Evolutionary conservation across 2,113 vertebrate genomes (phyloP).

Genomic region (Apeltes quadracus): DNA sequence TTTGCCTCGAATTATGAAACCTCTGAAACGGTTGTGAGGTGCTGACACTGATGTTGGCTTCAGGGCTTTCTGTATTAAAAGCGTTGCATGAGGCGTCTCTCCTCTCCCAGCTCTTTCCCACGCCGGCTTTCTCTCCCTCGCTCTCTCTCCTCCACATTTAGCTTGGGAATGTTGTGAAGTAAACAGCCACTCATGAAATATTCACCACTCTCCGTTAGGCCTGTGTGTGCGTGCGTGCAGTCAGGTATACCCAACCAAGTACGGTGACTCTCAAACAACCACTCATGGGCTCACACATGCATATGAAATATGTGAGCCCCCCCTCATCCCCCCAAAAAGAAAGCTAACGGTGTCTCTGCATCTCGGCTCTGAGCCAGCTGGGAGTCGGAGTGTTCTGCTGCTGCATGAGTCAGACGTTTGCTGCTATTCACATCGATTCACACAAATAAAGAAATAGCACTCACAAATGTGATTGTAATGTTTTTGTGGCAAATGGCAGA

Average conservation of each 20-base stretch:
- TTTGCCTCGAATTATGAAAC: conserved; percentile 4
- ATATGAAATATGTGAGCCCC: conserved; percentile 34
- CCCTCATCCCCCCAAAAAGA: conserved; percentile 20
- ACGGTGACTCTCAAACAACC: conserved; percentile 33
- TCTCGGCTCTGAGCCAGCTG: conserved; percentile 35
- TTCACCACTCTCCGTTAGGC: conserved; percentile 51
- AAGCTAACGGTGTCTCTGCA: conserved; percentile 43
- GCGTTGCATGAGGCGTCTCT: conserved; percentile 31
- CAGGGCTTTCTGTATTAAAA: conserved; percentile 30
- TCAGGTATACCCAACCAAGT: conserved; percentile 31
- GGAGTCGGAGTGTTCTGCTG: conserved; percentile 41
- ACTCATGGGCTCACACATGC: conserved; percentile 14
- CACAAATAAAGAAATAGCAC: neutral
- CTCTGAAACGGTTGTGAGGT: conserved; percentile 2
- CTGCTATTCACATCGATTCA: conserved; percentile 37
- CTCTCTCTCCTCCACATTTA: conserved; percentile 57
- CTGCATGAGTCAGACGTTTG: conserved; percentile 55
- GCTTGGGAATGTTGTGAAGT: conserved; percentile 60
- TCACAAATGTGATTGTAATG: conserved; percentile 19
- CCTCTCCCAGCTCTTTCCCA: conserved; percentile 31
- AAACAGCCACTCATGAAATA: conserved; percentile 76
- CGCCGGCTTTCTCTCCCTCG: neutral
- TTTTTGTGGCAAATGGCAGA: conserved; percentile 39
- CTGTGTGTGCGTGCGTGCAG: conserved; percentile 28
- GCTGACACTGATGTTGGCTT: conserved; percentile 21